These are phyloP conservation scores for Apodemus sylvaticus DNA, from an alignment of 2,113 vertebrate species.

Conservation along the genomic window DNA sequence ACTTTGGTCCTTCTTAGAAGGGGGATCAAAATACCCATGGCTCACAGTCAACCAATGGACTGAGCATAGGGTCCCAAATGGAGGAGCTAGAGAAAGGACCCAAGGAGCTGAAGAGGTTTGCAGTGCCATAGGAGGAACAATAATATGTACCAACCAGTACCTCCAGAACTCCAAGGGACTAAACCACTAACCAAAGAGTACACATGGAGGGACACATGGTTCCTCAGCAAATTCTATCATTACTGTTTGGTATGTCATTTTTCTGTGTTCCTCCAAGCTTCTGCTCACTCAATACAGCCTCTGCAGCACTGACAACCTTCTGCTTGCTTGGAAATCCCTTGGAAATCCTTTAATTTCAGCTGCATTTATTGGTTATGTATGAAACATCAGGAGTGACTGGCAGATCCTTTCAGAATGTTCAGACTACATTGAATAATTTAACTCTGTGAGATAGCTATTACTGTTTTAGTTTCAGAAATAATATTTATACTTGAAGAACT, in stretches of 20 bases:
- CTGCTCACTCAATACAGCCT: not conserved
- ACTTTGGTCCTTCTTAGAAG: too few species aligned
- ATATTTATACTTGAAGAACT: not conserved
- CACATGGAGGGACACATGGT: too few species aligned
- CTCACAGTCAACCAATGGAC: too few species aligned
- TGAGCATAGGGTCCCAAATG: too few species aligned
- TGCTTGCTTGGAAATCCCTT: conserved; percentile 30
- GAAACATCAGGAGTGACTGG: not conserved
- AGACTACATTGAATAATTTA: not conserved
- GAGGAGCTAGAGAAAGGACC: too few species aligned
- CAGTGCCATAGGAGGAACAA: too few species aligned
- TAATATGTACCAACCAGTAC: too few species aligned
- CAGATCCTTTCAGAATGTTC: not conserved
- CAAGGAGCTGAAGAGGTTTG: too few species aligned
- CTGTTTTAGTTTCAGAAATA: conserved; percentile 28
- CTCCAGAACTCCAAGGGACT: too few species aligned
- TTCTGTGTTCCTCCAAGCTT: not conserved
- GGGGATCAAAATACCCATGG: too few species aligned
- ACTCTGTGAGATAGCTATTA: not conserved
- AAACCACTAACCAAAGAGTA: too few species aligned
- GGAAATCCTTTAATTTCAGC: not conserved
- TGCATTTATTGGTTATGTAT: not conserved
- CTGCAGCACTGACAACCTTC: not conserved
- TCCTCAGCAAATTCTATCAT: not conserved
- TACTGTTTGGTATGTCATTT: not conserved